phyloP scores from a whole-genome alignment of 2,113 vertebrate genomes.

The Dryoscopus gambensis region DNA sequence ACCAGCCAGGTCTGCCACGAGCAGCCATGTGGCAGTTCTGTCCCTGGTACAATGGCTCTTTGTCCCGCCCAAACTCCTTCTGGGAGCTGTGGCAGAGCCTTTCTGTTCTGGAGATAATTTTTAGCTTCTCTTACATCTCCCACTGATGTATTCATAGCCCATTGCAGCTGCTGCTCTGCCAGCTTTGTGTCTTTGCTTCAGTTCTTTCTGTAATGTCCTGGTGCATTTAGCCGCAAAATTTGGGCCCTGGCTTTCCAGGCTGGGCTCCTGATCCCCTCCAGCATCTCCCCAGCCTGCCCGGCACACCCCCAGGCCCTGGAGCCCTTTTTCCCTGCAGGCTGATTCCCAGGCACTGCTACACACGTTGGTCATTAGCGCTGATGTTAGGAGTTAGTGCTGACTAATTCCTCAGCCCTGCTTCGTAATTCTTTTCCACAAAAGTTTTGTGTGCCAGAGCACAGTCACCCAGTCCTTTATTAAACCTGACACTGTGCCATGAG shows the following conservation, averaged over 20 bases:
- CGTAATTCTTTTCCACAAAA: background rate
- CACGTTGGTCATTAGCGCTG: rapidly evolving
- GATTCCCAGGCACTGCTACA: background rate
- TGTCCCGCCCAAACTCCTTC: background rate
- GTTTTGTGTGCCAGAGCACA: background rate
- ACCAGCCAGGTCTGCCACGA: background rate
- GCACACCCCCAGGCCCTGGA: background rate
- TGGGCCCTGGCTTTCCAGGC: background rate
- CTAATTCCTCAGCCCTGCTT: background rate
- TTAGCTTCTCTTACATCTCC: background rate
- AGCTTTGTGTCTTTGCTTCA: background rate
- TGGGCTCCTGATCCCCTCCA: background rate
- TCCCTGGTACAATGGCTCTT: background rate
- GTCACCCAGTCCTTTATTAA: rapidly evolving
- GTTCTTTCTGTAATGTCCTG: background rate
- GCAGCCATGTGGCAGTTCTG: background rate
- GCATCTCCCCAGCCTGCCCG: background rate
- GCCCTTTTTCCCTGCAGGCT: background rate
- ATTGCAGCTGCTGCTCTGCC: background rate
- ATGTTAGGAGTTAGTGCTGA: too few relatives aligned
- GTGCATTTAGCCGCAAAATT: background rate
- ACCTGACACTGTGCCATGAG: background rate
- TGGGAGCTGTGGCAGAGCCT: background rate
- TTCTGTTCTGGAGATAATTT: background rate
- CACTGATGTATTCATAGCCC: background rate